These are phyloP conservation scores for Pithys albifrons DNA, from an alignment of 2,113 vertebrate species.

Conservation along the genomic window DNA sequence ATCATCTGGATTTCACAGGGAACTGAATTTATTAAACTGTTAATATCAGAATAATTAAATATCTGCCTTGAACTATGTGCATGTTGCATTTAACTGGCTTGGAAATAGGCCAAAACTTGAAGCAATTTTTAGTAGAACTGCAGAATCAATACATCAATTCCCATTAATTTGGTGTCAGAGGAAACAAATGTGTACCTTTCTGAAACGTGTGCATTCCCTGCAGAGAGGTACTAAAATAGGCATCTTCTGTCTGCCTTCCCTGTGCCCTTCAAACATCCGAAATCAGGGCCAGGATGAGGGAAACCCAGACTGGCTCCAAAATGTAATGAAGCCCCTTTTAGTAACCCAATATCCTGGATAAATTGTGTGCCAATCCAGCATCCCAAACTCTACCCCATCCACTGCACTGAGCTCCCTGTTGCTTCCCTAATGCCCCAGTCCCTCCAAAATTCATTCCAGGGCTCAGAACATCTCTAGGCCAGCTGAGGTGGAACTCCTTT, in stretches of 20 bases:
- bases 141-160: conserved; percentile 27
- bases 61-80: not conserved
- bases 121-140: conserved; percentile 7
- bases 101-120: conserved; percentile 2
- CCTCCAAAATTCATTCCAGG: not conserved
- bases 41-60: conserved; percentile 1
- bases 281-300: not conserved
- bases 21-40: not conserved
- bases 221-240: not conserved
- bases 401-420: not conserved
- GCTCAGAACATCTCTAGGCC: not conserved
- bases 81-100: not conserved
- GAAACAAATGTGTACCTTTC: conserved; percentile 35
- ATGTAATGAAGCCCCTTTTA: not conserved
- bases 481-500: not conserved
- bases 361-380: not conserved
- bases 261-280: not conserved
- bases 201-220: not conserved
- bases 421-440: not conserved
- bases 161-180: conserved; percentile 21
- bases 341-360: not conserved
- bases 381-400: not conserved
- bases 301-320: not conserved
- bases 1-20: not conserved
- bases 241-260: not conserved